Evolutionary conservation across 2,113 vertebrate species (phyloP).

Genomic region (Agapornis roseicollis): DNA sequence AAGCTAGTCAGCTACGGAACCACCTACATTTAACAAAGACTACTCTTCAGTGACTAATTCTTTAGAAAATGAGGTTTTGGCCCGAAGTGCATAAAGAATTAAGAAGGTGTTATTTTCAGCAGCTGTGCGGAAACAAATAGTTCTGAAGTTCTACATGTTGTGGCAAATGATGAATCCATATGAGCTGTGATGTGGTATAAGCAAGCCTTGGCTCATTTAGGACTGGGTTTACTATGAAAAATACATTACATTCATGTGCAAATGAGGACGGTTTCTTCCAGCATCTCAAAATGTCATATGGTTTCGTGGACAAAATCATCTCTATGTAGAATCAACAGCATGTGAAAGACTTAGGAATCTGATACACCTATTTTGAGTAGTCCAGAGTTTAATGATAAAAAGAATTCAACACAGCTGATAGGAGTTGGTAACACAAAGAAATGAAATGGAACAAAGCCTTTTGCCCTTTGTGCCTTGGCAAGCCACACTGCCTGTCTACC

Average conservation of each 20-base stretch:
- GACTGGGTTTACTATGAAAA: background rate
- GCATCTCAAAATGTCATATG: background rate
- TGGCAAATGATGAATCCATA: background rate
- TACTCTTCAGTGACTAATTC: background rate
- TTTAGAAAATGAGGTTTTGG: background rate
- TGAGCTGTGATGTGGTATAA: background rate
- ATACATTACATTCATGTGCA: background rate
- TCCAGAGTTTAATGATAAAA: background rate
- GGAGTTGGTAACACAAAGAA: background rate
- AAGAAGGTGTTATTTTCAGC: background rate
- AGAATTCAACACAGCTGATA: background rate
- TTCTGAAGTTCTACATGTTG: background rate
- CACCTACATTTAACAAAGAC: background rate
- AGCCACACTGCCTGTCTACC: background rate
- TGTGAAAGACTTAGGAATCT: background rate
- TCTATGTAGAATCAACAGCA: background rate
- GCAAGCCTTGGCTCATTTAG: background rate
- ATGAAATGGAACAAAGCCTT: background rate
- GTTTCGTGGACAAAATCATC: background rate
- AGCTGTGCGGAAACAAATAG: background rate
- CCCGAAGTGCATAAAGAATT: background rate
- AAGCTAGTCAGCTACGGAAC: background rate
- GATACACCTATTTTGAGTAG: background rate
- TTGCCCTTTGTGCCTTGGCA: background rate
- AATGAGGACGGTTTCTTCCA: background rate